Evolutionary conservation across 2,113 vertebrate genomes (phyloP).

Genomic region (Corythoichthys haematopterus): DNA sequence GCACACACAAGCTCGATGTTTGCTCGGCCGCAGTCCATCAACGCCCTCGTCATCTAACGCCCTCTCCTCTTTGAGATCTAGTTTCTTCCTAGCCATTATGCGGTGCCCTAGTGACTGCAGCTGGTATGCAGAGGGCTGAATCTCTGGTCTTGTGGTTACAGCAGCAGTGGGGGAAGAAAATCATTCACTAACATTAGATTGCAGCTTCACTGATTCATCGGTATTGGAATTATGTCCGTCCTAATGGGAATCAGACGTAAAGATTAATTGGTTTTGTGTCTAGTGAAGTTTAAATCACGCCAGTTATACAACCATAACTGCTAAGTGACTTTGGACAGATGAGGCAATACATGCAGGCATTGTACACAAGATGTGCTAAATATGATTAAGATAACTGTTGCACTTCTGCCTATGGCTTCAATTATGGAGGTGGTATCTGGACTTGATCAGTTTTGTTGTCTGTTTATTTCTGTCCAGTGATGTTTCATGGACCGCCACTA

Average conservation of each 20-base stretch:
- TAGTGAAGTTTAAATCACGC: conserved; percentile 34
- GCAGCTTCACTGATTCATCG: conserved; percentile 71
- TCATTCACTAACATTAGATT: conserved; percentile 75
- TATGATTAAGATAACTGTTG: conserved; percentile 54
- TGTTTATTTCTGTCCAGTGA: conserved; percentile 72
- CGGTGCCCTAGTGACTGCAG: conserved; percentile 70
- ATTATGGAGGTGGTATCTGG: conserved; percentile 42
- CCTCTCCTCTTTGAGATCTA: conserved; percentile 55
- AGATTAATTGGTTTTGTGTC: conserved; percentile 55
- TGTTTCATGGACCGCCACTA: conserved; percentile 89
- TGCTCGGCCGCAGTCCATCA: conserved; percentile 40
- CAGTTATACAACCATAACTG: conserved; percentile 37
- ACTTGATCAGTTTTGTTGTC: conserved; percentile 26
- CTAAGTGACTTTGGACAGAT: conserved; percentile 57
- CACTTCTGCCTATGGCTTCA: conserved; percentile 55
- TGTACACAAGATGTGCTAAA: conserved; percentile 47
- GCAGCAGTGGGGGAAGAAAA: conserved; percentile 57
- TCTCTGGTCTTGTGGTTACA: conserved; percentile 76
- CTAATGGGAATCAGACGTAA: conserved; percentile 66
- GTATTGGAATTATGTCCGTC: conserved; percentile 48
- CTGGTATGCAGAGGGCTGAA: conserved; percentile 47
- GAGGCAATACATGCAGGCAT: conserved; percentile 37
- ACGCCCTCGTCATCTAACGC: conserved; percentile 52
- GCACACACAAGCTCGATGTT: conserved; percentile 39
- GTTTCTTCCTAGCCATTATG: conserved; percentile 68